Percentiles rank a stretch among this genome's conserved stretches.
Conservation (phyloP, 2,797 vertebrate species). For the Odontamblyopus lacepedii region DNA sequence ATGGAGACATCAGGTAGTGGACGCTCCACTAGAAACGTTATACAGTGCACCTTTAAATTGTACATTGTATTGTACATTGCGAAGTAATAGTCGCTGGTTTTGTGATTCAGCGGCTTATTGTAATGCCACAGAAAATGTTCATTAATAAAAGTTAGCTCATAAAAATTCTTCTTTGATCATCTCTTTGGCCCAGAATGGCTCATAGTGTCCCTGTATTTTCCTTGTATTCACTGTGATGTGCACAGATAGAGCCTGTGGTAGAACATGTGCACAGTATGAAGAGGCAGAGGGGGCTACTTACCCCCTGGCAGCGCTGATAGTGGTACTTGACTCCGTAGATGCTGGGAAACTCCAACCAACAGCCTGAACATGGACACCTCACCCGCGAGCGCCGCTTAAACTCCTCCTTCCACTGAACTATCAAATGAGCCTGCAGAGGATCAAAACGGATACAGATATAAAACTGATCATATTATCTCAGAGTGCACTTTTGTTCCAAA, state of each 20-base stretch:
- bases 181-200: too few species aligned
- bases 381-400: constrained; percentile 93
- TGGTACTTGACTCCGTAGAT: constrained; percentile 98
- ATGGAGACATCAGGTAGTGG: too few species aligned
- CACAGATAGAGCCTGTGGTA: constrained; percentile 23
- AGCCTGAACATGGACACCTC: constrained; percentile 92
- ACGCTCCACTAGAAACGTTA: too few species aligned
- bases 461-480: background rate
- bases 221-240: constrained; percentile 14
- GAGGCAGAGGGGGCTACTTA: constrained; percentile 68
- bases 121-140: background rate
- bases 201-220: background rate
- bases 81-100: background rate
- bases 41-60: background rate
- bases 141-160: background rate
- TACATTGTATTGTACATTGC: background rate
- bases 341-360: constrained; percentile 98
- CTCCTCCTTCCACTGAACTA: constrained; percentile 96
- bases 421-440: constrained; percentile 84
- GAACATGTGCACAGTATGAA: constrained; percentile 45
- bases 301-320: constrained; percentile 96
- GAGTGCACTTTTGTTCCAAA: too few species aligned
- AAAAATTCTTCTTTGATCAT: background rate
- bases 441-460: constrained; percentile 4
- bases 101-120: background rate